phyloP scores from a whole-genome alignment of 2,888 invertebrate genomes.

The Agapetus fuscipes region DNA sequence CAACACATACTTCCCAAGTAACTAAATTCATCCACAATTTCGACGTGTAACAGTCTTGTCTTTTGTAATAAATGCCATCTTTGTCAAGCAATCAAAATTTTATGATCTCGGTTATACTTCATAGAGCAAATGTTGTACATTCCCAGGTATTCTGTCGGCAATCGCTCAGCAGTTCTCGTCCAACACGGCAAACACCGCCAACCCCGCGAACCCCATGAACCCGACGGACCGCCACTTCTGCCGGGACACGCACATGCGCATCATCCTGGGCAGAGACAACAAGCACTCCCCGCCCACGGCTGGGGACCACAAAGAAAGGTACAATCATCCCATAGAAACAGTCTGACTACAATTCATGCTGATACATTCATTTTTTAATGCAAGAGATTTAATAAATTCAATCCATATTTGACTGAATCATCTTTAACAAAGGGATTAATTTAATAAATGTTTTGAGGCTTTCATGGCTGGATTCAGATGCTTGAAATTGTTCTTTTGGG shows the following conservation, averaged over 20 bases:
- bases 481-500: too few relatives aligned
- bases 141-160: constrained; percentile 13
- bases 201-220: constrained; percentile 22
- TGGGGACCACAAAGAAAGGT: constrained; percentile 21
- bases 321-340: too few relatives aligned
- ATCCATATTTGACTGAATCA: too few relatives aligned
- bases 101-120: too few relatives aligned
- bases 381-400: too few relatives aligned
- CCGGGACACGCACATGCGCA: constrained; percentile 86
- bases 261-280: constrained; percentile 59
- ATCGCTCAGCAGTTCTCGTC: constrained; percentile 16
- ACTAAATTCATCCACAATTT: too few relatives aligned
- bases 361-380: too few relatives aligned
- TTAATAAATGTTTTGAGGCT: too few relatives aligned
- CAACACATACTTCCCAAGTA: too few relatives aligned
- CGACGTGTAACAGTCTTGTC: neutral
- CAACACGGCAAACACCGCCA: neutral
- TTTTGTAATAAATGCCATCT: neutral
- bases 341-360: too few relatives aligned
- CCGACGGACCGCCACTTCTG: constrained; percentile 74
- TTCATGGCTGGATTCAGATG: too few relatives aligned
- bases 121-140: neutral
- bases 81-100: neutral
- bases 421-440: too few relatives aligned
- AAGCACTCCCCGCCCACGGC: constrained; percentile 19